phyloP scores from a whole-genome alignment of 23 tunicate species.

The Clavelina lepadiformis region DNA sequence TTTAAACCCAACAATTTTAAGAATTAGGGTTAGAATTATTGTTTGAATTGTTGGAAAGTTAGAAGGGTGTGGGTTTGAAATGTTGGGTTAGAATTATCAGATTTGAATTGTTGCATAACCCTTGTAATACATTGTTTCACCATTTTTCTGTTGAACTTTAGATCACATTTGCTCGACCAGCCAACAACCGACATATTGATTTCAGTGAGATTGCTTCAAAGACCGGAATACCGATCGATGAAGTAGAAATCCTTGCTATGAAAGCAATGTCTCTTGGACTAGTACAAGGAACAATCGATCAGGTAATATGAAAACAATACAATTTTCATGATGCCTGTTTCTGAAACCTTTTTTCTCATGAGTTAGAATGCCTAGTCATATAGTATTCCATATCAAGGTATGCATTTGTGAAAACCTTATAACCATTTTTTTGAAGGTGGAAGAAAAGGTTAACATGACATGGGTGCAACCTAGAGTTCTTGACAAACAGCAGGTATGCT shows the following conservation, averaged over 20 bases:
- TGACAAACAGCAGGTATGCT: constrained; percentile 79
- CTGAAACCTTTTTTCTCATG: neutral
- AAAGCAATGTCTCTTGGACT: constrained; percentile 95
- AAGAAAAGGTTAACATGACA: constrained; percentile 85
- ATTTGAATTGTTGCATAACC: too few species aligned
- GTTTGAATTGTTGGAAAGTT: too few species aligned
- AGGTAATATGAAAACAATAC: constrained; percentile 21
- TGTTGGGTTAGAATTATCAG: too few species aligned
- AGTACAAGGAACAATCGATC: constrained; percentile 92
- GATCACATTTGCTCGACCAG: constrained; percentile 95
- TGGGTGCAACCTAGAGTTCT: constrained; percentile 99
- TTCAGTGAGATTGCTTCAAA: constrained; percentile 87
- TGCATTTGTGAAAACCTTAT: neutral
- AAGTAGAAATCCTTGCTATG: constrained; percentile 91
- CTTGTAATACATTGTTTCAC: too few species aligned
- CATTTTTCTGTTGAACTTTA: constrained; percentile 14
- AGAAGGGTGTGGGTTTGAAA: too few species aligned
- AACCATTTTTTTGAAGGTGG: constrained; percentile 34
- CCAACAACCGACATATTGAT: constrained; percentile 78
- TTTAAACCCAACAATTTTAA: too few species aligned
- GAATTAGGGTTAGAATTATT: too few species aligned
- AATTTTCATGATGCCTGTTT: neutral
- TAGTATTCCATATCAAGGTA: neutral
- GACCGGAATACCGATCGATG: constrained; percentile 65
- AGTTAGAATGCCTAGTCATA: too few species aligned